These are phyloP conservation scores for Crax fasciolata DNA, from an alignment of 2,797 vertebrate species.

Conservation along the genomic window DNA sequence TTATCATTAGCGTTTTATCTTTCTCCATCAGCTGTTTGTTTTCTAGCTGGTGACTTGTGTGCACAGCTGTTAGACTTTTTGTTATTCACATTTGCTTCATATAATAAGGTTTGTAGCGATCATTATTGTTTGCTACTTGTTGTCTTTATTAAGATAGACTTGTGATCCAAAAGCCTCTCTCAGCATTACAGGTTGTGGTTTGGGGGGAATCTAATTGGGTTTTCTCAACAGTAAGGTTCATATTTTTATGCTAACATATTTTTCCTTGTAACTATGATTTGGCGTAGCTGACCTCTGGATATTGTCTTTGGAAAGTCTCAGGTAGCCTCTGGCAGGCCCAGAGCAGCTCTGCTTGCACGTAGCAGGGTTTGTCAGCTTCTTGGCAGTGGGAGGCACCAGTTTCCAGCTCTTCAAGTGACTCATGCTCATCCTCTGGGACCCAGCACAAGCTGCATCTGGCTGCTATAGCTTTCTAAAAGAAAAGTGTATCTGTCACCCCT, in stretches of 20 bases:
- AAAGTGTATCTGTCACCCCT: neutral
- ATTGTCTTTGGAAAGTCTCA: neutral
- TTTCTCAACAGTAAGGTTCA: neutral
- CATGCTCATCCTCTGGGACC: neutral
- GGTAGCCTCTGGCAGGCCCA: neutral
- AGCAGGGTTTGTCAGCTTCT: neutral
- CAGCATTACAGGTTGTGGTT: neutral
- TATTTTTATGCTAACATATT: neutral
- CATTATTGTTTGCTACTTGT: neutral
- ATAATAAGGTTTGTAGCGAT: neutral
- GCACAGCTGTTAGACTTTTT: conserved; percentile 2
- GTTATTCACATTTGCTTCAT: neutral
- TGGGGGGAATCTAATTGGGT: neutral
- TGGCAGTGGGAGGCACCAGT: neutral
- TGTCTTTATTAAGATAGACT: neutral
- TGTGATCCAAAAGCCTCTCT: neutral
- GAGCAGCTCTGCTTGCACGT: neutral
- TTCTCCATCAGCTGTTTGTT: conserved; percentile 18
- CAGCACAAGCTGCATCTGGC: neutral
- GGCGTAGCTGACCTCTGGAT: neutral
- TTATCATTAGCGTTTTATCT: conserved; percentile 44
- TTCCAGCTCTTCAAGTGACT: neutral
- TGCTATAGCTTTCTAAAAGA: neutral
- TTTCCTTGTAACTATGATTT: neutral
- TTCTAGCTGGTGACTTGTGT: conserved; percentile 6